Base-by-base conservation (phyloP, 2,888 invertebrate species). In the Trimorus sp. region DNA sequence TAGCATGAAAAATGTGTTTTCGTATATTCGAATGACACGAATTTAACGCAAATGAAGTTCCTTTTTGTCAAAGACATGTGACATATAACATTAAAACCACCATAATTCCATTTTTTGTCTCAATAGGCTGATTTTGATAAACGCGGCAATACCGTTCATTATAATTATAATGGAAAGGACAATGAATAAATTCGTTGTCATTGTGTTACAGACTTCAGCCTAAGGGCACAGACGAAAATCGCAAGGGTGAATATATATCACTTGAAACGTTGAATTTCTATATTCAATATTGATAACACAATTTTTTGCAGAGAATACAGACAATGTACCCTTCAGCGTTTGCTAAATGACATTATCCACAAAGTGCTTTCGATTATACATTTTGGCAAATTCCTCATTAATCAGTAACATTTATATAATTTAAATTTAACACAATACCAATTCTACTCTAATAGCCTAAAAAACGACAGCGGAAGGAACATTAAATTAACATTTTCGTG, bases 161-260 rank as follows among this genome's bases (percentile, higher is more conserved):
- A 14, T 14, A 59, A 66, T 75, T 60, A 59, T 60, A 51, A 56
- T 53, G 66, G 38, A 59, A 75, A 75, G 53, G 60, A 45, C 26
- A 59, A 49, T 66, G 75, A 66, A 75, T 75, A 66, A 66, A 75
- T 75, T 75, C 66, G 49, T 51, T 53, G 15, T 14, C 53, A 75
- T 75, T 66, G 60, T 49, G 60, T 63, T 66, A 59, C 49, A 59
- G 66, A 53, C 75, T 68, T 36, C 53, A 15, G 59, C 66, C 53
- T 45, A 26, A 45, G 65, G 66, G 66, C 14, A 53, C 16, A 75
- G 48, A 51, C 40, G 51, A 12, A 53, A 42, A 15, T 42, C 26
- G 56, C 63, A 75, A 68, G 75, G 75, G 75, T 75, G 75, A 75
- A 75, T 75, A 66, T 75, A 65, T 58, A 75, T 75, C 59, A 51